Percentiles rank a stretch among this genome's conserved stretches.
These are phyloP conservation scores for Philaenus spumarius DNA, from an alignment of 1,140 invertebrate species.

Conservation along the genomic window DNA sequence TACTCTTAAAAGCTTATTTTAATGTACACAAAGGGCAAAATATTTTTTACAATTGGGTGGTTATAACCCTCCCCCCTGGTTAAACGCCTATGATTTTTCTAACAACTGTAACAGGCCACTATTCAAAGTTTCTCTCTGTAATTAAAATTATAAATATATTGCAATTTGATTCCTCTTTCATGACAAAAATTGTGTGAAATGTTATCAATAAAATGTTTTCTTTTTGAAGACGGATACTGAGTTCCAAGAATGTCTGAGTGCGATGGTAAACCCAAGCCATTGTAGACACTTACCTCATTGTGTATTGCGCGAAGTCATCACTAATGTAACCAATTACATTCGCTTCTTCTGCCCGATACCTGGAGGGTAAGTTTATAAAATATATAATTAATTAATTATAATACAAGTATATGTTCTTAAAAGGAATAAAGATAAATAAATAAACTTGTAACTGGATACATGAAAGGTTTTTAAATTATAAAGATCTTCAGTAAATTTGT, in stretches of 20 bases:
- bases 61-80: too few relatives aligned
- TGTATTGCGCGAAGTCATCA: slow-evolving; percentile 10
- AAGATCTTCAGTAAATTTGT: too few relatives aligned
- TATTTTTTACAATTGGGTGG: too few relatives aligned
- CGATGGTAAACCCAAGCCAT: neutral
- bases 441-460: too few relatives aligned
- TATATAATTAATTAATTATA: neutral
- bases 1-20: too few relatives aligned
- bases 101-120: neutral
- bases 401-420: neutral
- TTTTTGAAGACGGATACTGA: slow-evolving; percentile 2
- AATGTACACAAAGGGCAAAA: too few relatives aligned
- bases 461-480: too few relatives aligned
- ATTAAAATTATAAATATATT: neutral
- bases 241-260: neutral
- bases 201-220: neutral
- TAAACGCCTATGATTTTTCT: too few relatives aligned
- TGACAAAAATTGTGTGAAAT: too few relatives aligned
- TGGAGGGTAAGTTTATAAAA: slow-evolving; percentile 3
- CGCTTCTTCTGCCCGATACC: slow-evolving; percentile 5
- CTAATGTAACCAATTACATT: slow-evolving; percentile 7
- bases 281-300: slow-evolving; percentile 18
- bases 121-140: neutral
- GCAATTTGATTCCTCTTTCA: too few relatives aligned
- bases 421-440: too few relatives aligned